Evolutionary conservation across 2,113 vertebrate species (phyloP).

Genomic region (Mionectes macconnelli): DNA sequence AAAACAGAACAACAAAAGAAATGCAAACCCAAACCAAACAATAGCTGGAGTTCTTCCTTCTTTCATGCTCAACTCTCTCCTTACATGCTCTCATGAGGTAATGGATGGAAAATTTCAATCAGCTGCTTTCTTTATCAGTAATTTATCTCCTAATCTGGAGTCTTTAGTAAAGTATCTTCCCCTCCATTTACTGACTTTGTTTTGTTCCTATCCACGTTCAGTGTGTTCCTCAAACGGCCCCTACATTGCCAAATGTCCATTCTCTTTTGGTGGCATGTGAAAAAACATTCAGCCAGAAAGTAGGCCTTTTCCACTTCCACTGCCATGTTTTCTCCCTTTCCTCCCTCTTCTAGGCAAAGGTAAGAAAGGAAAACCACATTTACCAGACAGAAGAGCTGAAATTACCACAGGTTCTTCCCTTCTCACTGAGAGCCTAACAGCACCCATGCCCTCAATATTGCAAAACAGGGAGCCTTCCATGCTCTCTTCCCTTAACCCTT

Average conservation of each 20-base stretch:
- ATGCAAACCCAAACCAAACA: neutral
- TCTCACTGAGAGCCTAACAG: neutral
- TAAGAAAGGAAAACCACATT: neutral
- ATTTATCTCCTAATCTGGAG: neutral
- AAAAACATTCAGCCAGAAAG: neutral
- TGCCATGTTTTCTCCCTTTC: neutral
- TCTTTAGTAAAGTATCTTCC: neutral
- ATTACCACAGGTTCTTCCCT: neutral
- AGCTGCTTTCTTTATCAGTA: neutral
- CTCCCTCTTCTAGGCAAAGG: neutral
- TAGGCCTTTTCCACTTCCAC: neutral
- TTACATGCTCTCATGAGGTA: neutral
- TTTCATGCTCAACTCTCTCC: neutral
- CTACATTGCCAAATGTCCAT: neutral
- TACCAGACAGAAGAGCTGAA: neutral
- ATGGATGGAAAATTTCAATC: neutral
- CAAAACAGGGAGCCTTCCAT: fast-evolving
- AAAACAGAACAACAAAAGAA: neutral
- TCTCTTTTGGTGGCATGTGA: neutral
- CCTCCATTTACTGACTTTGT: neutral
- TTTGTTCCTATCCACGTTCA: neutral
- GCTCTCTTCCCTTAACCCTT: neutral
- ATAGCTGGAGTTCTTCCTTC: neutral
- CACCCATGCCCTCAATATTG: neutral
- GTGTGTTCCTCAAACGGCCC: neutral